These are phyloP conservation scores for Chaetogeoica ovagalla DNA, from an alignment of 2,888 invertebrate species.

Conservation along the genomic window DNA sequence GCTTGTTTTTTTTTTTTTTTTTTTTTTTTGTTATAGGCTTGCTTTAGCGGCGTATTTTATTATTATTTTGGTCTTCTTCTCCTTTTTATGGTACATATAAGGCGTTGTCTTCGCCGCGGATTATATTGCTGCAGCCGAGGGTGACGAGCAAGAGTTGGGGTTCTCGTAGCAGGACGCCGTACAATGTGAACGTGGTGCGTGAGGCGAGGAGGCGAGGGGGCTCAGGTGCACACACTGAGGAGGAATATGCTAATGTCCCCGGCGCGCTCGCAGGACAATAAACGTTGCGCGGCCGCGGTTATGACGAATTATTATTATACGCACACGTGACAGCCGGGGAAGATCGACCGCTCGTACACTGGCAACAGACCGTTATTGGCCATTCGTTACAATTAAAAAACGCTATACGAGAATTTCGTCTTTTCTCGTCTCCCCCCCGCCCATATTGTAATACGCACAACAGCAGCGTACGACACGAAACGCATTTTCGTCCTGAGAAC, in stretches of 20 bases:
- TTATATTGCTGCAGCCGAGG: slow-evolving; percentile 39
- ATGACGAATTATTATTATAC: slow-evolving; percentile 42
- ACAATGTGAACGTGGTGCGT: neutral
- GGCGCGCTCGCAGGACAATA: slow-evolving; percentile 1
- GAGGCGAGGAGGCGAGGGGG: neutral
- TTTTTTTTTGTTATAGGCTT: neutral
- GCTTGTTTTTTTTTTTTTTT: too few species aligned
- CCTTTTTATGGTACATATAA: neutral
- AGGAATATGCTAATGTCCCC: slow-evolving; percentile 31
- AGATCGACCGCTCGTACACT: neutral
- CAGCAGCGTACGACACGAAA: neutral
- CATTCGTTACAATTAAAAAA: slow-evolving; percentile 53
- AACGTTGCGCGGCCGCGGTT: slow-evolving; percentile 25
- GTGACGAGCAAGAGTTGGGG: slow-evolving; percentile 26
- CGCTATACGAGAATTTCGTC: slow-evolving; percentile 30
- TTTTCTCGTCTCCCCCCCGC: neutral
- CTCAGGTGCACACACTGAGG: slow-evolving; percentile 19
- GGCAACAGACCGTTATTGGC: slow-evolving; percentile 47
- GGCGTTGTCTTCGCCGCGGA: slow-evolving; percentile 32
- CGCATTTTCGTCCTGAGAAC: slow-evolving; percentile 41
- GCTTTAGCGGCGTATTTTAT: too few species aligned
- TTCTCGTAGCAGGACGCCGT: slow-evolving; percentile 37
- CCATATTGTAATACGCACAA: slow-evolving; percentile 19
- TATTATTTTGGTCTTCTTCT: too few species aligned
- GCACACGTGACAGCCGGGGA: neutral